Evolutionary conservation across 2,113 vertebrate genomes (phyloP).

Genomic region (Oryzias javanicus): DNA sequence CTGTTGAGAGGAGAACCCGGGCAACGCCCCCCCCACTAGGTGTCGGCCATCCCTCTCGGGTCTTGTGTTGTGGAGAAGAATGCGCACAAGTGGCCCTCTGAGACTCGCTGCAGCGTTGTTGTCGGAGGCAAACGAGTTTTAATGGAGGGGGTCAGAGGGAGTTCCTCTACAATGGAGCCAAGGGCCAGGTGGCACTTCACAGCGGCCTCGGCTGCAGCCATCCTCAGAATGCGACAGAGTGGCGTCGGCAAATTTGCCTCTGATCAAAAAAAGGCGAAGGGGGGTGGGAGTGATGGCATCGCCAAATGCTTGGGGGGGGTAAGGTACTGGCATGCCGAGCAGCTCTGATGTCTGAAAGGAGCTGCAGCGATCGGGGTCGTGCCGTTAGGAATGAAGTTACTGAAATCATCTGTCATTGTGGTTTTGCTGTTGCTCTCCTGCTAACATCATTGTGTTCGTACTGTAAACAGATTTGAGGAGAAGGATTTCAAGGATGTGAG

Average conservation of each 20-base stretch:
- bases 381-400: too few relatives aligned
- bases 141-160: conserved; percentile 72
- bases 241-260: conserved; percentile 77
- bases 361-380: too few relatives aligned
- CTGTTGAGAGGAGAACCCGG: conserved; percentile 29
- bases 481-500: conserved; percentile 14
- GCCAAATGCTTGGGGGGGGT: conserved; percentile 68
- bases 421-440: too few relatives aligned
- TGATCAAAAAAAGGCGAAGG: conserved; percentile 66
- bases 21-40: conserved; percentile 53
- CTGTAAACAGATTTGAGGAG: conserved; percentile 7
- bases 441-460: too few relatives aligned
- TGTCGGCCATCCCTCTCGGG: conserved; percentile 65
- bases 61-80: conserved; percentile 60
- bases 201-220: conserved; percentile 72
- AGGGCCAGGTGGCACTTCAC: conserved; percentile 79
- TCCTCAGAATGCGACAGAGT: conserved; percentile 82
- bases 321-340: conserved; percentile 34
- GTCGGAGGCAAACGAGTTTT: conserved; percentile 70
- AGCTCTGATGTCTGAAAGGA: conserved; percentile 2
- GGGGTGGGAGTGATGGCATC: conserved; percentile 48
- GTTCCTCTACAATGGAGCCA: conserved; percentile 66
- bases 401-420: too few relatives aligned
- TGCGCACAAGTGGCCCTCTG: conserved; percentile 71
- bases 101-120: conserved; percentile 54